Base-by-base conservation (phyloP, 2,113 vertebrate genomes). In the Fregata magnificens region DNA sequence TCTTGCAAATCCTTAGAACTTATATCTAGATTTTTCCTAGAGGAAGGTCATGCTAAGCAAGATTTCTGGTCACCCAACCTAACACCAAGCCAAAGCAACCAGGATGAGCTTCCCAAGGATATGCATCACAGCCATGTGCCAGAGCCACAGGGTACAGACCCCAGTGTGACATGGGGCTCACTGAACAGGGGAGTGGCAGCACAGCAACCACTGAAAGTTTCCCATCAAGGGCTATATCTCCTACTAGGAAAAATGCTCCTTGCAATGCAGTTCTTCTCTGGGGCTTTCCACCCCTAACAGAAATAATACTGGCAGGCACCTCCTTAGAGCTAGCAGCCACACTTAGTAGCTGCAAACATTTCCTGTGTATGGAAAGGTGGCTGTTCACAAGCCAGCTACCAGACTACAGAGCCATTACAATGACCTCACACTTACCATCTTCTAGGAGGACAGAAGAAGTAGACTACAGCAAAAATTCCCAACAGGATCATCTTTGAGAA, bases 381-480 rank as follows among this genome's bases (percentile, higher is more conserved):
- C 53, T 36, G 26, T 0, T 47, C 31, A 11, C 20, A 49, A 47
- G 5, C 2, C 47, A 21, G 9, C 7, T 7, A 31, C 26, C 32
- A 29, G 11, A 19, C 4, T 2, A 1, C n/a, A 58, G 17, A 58
- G 6, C 19, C 10, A 14, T 5, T 10, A 5, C 9, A n/a, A 29
- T 19, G 4, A 25, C 7, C 7, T 31, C 8, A 5, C 2, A 0
- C 28, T 62, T 58, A 5, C 44, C 1, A 0, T 0, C 4, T 67
- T 29, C 16, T 1, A 6, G 58, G 8, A n/a, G 5, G 12, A 1
- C 4, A 45, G 25, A 40, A 40, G 28, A 10, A 14, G 5, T 0
- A 4, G 9, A 0, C 21, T 22, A 4, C 24, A 69, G 6, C 34
- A 16, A 18, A 45, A 36, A 12, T 1, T 7, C 63, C 25, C 16